Base-by-base conservation (phyloP, 2,888 invertebrate species). In the Drosophila koepferae region DNA sequence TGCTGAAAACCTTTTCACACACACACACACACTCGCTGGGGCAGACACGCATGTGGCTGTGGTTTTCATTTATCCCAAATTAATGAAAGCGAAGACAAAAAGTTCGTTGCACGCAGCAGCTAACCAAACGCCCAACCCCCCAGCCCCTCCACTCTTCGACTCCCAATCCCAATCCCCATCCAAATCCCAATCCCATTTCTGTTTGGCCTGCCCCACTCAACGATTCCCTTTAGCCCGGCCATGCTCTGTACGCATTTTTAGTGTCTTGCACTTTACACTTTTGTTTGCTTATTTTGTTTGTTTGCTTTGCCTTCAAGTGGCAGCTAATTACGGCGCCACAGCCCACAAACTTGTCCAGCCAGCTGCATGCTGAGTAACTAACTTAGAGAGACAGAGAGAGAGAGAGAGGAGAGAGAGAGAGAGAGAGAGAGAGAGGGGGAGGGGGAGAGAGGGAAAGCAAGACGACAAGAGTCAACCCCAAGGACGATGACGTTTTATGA, bases 61-160 rank as follows among this genome's bases (percentile, higher is more conserved):
- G 91, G 89, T 88, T 92, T 92, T 92, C 91, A 91, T 92, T 92
- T 92, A 92, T 90, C 90, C 90, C 89, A 92, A 92, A 91, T 92
- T 92, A 92, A 92, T 91, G 91, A 78, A 78, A 91, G 91, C 90
- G 90, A 70, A 74, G 74, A 54, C 70, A 77, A 67, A 70, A 74
- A 75, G 72, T 74, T 74, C 59, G 67, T 56, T 74, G 73, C 72
- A 76, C 65, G 75, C 81, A 82, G 58, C 58, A 44, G 9, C 55
- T 31, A 31, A 28, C 6, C 28, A 28, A 28, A 28, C 28, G 5
- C 28, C 28, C 28, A 28, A 0, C 12, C 6, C 2, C 14, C 4
- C 3, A 3, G 7, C n/a, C 41, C 7, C 41, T 8, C 40, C 3
- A 1, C 40, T 16, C 40, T 1, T 1, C 40, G 2, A 1, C 10